Conservation (phyloP, 2,888 invertebrate genomes). For the Teleogryllus oceanicus region DNA sequence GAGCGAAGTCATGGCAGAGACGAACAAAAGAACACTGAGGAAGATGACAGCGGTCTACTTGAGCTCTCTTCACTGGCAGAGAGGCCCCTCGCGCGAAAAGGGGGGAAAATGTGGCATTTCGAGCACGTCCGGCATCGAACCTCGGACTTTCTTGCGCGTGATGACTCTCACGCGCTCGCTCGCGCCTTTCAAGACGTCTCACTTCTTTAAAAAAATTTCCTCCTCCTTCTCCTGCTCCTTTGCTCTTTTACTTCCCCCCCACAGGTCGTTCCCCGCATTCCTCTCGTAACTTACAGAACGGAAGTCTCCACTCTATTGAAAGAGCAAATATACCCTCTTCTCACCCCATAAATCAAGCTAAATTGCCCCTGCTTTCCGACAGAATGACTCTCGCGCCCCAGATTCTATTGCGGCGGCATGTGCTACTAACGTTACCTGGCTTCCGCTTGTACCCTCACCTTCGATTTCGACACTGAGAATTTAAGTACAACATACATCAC, state of each 20-base stretch:
- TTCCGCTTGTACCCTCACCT: too few relatives aligned
- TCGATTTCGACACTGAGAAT: too few relatives aligned
- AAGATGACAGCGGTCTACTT: too few relatives aligned
- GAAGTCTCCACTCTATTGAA: neutral
- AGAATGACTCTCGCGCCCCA: neutral
- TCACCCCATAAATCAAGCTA: neutral
- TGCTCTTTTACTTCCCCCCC: neutral
- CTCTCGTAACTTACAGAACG: neutral
- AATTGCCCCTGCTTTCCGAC: neutral
- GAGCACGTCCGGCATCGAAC: too few relatives aligned
- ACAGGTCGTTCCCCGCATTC: neutral
- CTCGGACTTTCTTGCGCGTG: too few relatives aligned
- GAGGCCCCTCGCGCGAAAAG: too few relatives aligned
- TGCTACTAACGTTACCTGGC: neutral
- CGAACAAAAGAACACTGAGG: too few relatives aligned
- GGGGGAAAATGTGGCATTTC: too few relatives aligned
- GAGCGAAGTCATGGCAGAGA: too few relatives aligned
- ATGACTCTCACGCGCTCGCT: too few relatives aligned
- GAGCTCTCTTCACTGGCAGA: too few relatives aligned
- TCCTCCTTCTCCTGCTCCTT: neutral
- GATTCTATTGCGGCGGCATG: neutral
- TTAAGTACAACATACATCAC: neutral
- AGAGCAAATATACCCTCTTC: constrained; percentile 18
- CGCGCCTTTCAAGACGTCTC: neutral
- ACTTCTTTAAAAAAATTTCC: neutral